Percentiles rank a stretch among this genome's conserved stretches.
Evolutionary conservation across 1,140 invertebrate genomes (phyloP).

Genomic region (Aphelenchoides fujianensis): DNA sequence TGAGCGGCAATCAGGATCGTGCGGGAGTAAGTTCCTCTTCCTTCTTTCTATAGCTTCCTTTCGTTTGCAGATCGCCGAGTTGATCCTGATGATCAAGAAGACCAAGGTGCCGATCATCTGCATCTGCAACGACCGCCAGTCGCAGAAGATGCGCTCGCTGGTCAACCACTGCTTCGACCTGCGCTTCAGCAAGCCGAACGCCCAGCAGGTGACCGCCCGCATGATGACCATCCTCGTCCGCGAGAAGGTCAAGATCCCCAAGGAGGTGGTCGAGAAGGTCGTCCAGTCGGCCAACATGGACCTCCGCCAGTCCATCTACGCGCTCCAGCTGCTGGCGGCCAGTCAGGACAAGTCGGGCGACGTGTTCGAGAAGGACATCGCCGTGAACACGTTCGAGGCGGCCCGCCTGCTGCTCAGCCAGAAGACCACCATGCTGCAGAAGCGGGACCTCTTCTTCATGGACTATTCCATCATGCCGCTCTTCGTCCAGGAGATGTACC

Average conservation of each 20-base stretch:
- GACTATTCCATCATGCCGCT: conserved; percentile 91
- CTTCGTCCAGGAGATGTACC: conserved; percentile 97
- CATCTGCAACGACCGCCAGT: conserved; percentile 94
- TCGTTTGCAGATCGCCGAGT: conserved; percentile 68
- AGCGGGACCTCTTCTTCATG: conserved; percentile 87
- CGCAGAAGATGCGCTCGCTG: conserved; percentile 87
- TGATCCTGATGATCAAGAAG: conserved; percentile 86
- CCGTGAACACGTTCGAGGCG: conserved; percentile 79
- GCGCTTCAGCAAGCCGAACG: conserved; percentile 75
- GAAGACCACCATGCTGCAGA: conserved; percentile 75
- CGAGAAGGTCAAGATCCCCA: conserved; percentile 79
- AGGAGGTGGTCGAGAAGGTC: conserved; percentile 76
- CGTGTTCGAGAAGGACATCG: conserved; percentile 38
- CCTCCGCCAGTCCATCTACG: conserved; percentile 83
- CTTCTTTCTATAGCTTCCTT: too few species aligned
- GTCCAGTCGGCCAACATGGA: conserved; percentile 85
- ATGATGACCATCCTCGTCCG: conserved; percentile 87
- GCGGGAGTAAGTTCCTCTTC: conserved; percentile 84
- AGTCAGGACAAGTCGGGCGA: conserved; percentile 1
- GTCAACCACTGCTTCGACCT: conserved; percentile 93
- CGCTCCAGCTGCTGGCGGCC: conserved; percentile 53
- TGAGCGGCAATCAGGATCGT: conserved; percentile 98
- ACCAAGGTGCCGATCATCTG: conserved; percentile 90
- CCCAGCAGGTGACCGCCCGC: conserved; percentile 85
- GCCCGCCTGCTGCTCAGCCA: conserved; percentile 74